A percentile compares a stretch with the other conserved stretches of the same genome.
These are phyloP conservation scores for Nomada flava DNA, from an alignment of 2,888 invertebrate genomes.

Conservation along the genomic window DNA sequence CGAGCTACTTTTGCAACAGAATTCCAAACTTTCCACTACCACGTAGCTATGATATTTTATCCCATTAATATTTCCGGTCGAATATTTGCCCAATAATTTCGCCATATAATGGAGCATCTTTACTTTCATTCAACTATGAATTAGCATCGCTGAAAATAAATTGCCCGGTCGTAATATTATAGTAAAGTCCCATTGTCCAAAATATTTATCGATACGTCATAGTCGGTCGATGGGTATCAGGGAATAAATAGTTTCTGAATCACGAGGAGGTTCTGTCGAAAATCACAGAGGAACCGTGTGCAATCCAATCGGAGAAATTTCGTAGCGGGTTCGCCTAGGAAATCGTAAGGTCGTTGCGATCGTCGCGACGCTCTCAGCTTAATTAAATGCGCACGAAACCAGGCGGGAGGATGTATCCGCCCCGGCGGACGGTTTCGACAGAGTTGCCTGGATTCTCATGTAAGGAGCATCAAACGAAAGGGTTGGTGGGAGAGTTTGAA, in stretches of 20 bases:
- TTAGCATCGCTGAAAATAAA: too few species aligned
- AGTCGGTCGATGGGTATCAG: neutral
- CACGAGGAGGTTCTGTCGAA: conserved; percentile 7
- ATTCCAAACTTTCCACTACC: conserved; percentile 53
- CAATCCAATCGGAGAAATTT: conserved; percentile 66
- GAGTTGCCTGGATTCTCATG: conserved; percentile 49
- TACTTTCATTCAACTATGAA: too few species aligned
- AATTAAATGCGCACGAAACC: conserved; percentile 77
- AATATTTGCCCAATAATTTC: too few species aligned
- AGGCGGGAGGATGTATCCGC: conserved; percentile 58
- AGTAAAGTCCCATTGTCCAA: too few species aligned
- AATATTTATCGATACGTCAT: too few species aligned
- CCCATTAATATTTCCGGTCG: too few species aligned
- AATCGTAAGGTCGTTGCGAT: conserved; percentile 72
- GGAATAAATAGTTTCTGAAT: conserved; percentile 1
- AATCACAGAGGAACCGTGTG: conserved; percentile 35
- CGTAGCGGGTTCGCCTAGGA: conserved; percentile 64
- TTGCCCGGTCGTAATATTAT: too few species aligned
- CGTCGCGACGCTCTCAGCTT: conserved; percentile 75
- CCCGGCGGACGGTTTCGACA: conserved; percentile 46
- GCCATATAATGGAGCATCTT: too few species aligned
- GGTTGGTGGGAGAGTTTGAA: conserved; percentile 61
- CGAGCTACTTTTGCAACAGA: conserved; percentile 58
- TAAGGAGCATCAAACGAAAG: conserved; percentile 73
- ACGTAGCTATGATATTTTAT: conserved; percentile 56